Evolutionary conservation across 2,888 invertebrate species (phyloP).

Genomic region (Perizoma flavofasciatum): DNA sequence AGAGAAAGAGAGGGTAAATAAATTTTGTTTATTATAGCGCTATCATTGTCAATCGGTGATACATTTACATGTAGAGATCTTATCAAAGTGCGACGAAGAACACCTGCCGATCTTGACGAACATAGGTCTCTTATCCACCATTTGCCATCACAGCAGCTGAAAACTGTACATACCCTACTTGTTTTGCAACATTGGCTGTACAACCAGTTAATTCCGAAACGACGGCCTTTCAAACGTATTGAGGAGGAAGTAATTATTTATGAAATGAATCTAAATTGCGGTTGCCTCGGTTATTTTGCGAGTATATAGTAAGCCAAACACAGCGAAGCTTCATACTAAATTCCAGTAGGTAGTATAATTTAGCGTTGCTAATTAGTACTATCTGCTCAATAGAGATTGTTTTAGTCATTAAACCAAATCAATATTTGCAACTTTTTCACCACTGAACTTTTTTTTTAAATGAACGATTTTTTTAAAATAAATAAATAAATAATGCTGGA

Average conservation of each 20-base stretch:
- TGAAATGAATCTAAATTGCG: constrained; percentile 19
- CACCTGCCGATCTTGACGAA: not conserved
- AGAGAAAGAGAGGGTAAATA: not conserved
- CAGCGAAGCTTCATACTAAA: too few relatives aligned
- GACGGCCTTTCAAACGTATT: constrained; percentile 2
- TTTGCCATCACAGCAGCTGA: constrained; percentile 6
- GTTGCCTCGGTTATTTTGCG: constrained; percentile 3
- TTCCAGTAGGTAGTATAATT: too few relatives aligned
- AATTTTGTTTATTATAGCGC: not conserved
- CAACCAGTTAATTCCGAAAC: constrained; percentile 3
- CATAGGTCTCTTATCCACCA: not conserved
- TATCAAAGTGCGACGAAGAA: not conserved
- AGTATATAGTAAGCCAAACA: too few relatives aligned
- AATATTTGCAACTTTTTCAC: too few relatives aligned
- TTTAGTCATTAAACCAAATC: too few relatives aligned
- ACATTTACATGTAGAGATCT: not conserved
- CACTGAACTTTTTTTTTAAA: too few relatives aligned
- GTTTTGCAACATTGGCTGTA: constrained; percentile 6
- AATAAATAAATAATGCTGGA: too few relatives aligned
- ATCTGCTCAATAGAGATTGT: too few relatives aligned
- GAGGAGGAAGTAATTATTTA: constrained; percentile 16
- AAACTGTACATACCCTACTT: constrained; percentile 4
- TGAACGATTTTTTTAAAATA: too few relatives aligned
- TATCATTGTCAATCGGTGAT: not conserved
- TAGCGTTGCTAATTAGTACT: too few relatives aligned